Base-by-base conservation (phyloP, 2,888 invertebrate species). In the Microplitis deprimator region DNA sequence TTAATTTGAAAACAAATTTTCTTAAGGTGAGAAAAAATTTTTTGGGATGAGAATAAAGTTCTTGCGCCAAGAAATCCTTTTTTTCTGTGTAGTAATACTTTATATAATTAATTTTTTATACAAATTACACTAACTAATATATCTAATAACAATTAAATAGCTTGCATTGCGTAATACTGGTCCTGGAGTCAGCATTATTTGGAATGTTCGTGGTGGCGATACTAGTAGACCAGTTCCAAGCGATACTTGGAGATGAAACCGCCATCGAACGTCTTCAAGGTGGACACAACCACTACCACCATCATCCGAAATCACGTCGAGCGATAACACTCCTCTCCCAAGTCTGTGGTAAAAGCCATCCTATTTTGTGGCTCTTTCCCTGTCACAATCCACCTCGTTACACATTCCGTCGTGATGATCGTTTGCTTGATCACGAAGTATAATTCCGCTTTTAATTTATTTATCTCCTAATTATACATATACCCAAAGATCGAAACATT, bases 151-250 rank as follows among this genome's bases (percentile, higher is more conserved):
- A 41, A 68, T 20, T 91, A 92, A 92, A 72, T 90, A 96, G 96
- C 89, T 92, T 97, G 84, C 97, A 97, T 89, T 94, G 95, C 82
- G 94, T 97, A 70, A 93, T 96, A 84, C 90, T 97, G 81, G 92
- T 96, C 77, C 90, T 97, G 89, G 96, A 96, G 89, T 94, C 95
- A 77, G 92, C 95, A 6, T 90, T 97, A 39, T 97, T 97, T 90
- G 97, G 97, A 7, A 92, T 97, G 87, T 97, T 97, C 90, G 96
- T 96, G 16, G 92, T 95, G 77, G 96, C 96, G 64, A 96, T 97
- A 81, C 93, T 97, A 90, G 94, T 95, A 82, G 96, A 96, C 91
- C 96, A 97, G 90, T 91, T 97, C 82, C 94, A 95, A 88, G 95
- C 96, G 7, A 95, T 97, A 84, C 92, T 96, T 80, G 93, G 93